Evolutionary conservation across 2,113 vertebrate species (phyloP), one percentile per base, ranked within the genome.

Genomic region (Glareola pratincola): DNA sequence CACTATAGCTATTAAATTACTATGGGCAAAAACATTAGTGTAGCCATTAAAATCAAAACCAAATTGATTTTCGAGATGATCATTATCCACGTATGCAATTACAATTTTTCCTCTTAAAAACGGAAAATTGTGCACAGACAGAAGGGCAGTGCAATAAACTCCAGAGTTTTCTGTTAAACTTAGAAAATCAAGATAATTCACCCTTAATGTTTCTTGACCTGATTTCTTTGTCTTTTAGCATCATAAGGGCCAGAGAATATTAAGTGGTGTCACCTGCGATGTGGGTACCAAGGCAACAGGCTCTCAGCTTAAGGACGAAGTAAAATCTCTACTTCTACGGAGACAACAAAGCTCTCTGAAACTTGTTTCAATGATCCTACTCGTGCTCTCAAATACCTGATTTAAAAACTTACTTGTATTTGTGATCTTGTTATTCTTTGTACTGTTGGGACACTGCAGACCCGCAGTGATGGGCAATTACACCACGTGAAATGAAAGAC

Each of bases 31-130:
- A 90, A 45, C 88, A 88, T 93, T 71, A 94, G 57, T 12, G 43
- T 14, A 60, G 88, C 60, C 90, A 91, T 88, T 94, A 92, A 93
- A 92, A 96, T 77, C 21, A 80, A 93, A 90, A 92, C 12, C 47
- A 43, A 75, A 69, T 95, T 80, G 82, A 93, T 96, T 92, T 91
- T 88, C 0, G 9, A 73, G 75, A 88, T 69, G 21, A 83, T 77
- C 54, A 12, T 74, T 94, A 94, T 22, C 88, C 72, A 43, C 0
- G 2, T 48, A 72, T 57, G 79, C 92, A 94, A 89, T 81, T 71
- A 47, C 64, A 88, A 67, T 86, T 93, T 92, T 84, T 88, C 68
- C n/a, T 81, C 66, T 84, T 68, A 72, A 74, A 96, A 94, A 75
- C 48, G 51, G 64, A 75, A 93, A 89, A 77, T 56, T 67, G 63